Base-by-base conservation (phyloP, 2,888 invertebrate genomes). In the Microctonus hyperodae region DNA sequence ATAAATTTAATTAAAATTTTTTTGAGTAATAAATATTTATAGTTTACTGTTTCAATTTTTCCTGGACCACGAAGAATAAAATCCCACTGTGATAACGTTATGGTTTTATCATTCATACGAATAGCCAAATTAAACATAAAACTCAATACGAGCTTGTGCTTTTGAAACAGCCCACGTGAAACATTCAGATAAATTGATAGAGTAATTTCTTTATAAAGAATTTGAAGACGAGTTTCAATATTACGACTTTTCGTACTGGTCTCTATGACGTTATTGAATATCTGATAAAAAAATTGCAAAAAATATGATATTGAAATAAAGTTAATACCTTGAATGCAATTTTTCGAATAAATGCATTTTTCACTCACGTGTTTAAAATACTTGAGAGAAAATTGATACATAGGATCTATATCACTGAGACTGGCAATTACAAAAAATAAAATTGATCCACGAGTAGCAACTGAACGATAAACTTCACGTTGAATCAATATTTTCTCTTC, bases 341-440 rank as follows among this genome's bases (percentile, higher is more conserved):
- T 25, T 10, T 25, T 10, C 20, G 7, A 44, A 6, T 44, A 13
- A 37, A n/a, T 22, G 20, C 22, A 22, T 22, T 0, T 23, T 44
- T 44, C 7, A 51, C 51, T 51, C 1, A 51, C 50, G 16, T 61
- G 89, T 73, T 89, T 93, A 80, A 96, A 97, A 86, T 96, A 96
- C 76, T 93, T 95, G 40, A 97, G 86, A 0, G 96, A 96, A 85
- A 93, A 97, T 85, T 97, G 97, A 84, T 97, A 97, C 97, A 97
- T 97, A 0, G 96, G 94, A 84, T 97, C 96, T 67, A 97, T 93
- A 76, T 95, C 93, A 0, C 94, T 92, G 20, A 97, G 86, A 79
- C 92, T 91, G 0, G 95, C 92, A 1, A 97, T 94, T 0, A 95
- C 94, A 83, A 97, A 97, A 84, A 95, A 97, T 4, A 97, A 85